Conservation (phyloP, 2,113 vertebrate species). For the Ceyx margarethae region DNA sequence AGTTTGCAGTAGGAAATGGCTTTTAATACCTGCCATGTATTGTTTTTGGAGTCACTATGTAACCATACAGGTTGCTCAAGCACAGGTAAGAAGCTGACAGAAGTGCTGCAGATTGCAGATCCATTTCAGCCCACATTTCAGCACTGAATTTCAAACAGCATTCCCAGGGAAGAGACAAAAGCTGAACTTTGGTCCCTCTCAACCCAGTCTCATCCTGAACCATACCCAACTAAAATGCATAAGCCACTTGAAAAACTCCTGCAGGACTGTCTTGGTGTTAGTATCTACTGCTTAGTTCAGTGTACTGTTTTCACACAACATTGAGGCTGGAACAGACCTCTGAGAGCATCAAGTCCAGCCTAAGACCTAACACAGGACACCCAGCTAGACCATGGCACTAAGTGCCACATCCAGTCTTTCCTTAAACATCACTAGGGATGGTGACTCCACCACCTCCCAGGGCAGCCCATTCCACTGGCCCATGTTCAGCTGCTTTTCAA, state of each 20-base stretch:
- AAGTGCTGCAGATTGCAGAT: neutral
- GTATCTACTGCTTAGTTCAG: neutral
- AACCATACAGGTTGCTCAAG: neutral
- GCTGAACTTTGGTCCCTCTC: neutral
- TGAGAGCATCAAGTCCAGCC: no score
- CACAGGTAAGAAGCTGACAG: neutral
- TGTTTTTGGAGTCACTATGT: neutral
- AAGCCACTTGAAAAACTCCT: neutral
- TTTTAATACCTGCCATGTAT: neutral
- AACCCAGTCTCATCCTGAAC: neutral
- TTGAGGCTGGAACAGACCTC: no score
- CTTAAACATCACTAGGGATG: no score
- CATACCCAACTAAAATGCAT: neutral
- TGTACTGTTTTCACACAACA: neutral
- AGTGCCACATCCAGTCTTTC: no score
- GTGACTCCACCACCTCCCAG: no score
- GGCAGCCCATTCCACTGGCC: no score
- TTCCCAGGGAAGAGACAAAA: neutral
- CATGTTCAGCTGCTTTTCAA: no score
- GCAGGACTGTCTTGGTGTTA: neutral
- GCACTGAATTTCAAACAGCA: neutral
- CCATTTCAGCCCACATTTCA: neutral
- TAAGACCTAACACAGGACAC: no score
- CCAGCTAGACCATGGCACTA: no score
- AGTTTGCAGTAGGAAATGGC: accelerated